Base-by-base conservation (phyloP, 2,888 invertebrate species). In the Hybos culiciformis region DNA sequence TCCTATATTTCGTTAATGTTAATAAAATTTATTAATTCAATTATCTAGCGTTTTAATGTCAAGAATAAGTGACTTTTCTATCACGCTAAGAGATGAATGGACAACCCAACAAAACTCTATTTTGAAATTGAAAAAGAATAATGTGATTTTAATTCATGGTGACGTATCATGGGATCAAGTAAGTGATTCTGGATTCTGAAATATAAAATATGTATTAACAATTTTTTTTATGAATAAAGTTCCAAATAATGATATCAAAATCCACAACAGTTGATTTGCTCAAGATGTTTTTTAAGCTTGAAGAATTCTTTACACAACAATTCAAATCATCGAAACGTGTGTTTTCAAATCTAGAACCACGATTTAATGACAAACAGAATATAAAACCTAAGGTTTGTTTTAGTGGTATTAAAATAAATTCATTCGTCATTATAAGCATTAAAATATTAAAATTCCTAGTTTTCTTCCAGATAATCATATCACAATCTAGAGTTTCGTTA, bases 271-370 rank as follows among this genome's bases (percentile, higher is more conserved):
- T 92, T 0, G 97, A 98, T 70, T 71, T 98, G 46, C 71, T 94
- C 39, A 97, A 96, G 70, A 96, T 98, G 86, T 91, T 85, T 62
- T 83, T 86, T 50, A 96, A 96, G 60, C 72, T 98, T 26, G 92
- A 93, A 56, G 93, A 96, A 68, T 98, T 98, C 72, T 96, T 98
- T 69, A 84, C 88, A 48, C 94, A 94, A 64, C 96, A 97, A 70
- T 92, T 96, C 62, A 91, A 92, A 63, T 92, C 90, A 52, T 90
- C 92, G 61, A 91, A 90, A 62, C 74, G 93, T 3, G 92, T 91
- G 5, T 87, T 94, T 61, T 84, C 83, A 48, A 80, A 78, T 31
- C 58, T 79, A 50, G 78, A 70, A 60, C 73, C 77, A 2, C 67
- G 71, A 24, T 49, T 63, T 12, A 60, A 58, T 40, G 62, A 63